Percentiles rank a stretch among this genome's conserved stretches.
phyloP scores from a whole-genome alignment of 2,113 vertebrate genomes.

The Erinaceus europaeus region DNA sequence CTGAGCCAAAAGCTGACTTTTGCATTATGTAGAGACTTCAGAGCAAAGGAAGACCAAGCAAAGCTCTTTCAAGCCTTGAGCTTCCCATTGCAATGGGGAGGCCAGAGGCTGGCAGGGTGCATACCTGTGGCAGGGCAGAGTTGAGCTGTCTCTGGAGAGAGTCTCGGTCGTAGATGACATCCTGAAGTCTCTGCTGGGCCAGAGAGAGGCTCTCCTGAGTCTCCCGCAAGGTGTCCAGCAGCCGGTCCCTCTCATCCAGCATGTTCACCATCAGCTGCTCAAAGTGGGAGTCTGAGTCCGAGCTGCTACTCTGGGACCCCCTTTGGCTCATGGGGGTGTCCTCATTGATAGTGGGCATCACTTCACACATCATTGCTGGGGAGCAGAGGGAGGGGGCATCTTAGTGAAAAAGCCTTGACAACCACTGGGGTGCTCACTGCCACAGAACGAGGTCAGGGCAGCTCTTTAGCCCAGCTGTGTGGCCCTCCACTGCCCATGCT shows the following conservation, averaged over 20 bases:
- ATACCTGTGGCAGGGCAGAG: slow-evolving; percentile 97
- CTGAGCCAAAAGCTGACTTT: neutral
- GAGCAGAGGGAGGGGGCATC: slow-evolving; percentile 48
- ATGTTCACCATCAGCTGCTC: slow-evolving; percentile 99
- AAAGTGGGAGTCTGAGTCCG: slow-evolving; percentile 98
- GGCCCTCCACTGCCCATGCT: too few species aligned
- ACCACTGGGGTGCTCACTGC: too few species aligned
- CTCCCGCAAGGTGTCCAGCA: slow-evolving; percentile 97
- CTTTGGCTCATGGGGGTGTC: slow-evolving; percentile 98
- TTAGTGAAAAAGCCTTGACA: slow-evolving; percentile 6
- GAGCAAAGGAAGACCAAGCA: too few species aligned
- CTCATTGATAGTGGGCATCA: slow-evolving; percentile 99
- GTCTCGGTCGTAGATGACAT: slow-evolving; percentile 97
- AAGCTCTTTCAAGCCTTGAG: neutral
- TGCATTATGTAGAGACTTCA: too few species aligned
- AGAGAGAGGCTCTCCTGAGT: slow-evolving; percentile 97
- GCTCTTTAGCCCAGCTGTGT: neutral
- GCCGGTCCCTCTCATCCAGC: slow-evolving; percentile 97
- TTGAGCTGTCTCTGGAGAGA: slow-evolving; percentile 97
- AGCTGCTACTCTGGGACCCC: slow-evolving; percentile 96
- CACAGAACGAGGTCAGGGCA: neutral
- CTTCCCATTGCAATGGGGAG: neutral
- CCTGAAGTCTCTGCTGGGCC: slow-evolving; percentile 96
- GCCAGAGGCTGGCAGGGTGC: neutral
- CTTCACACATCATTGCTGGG: slow-evolving; percentile 98